These are phyloP conservation scores for Shinisaurus crocodilurus DNA, from an alignment of 2,113 vertebrate genomes.

Conservation along the genomic window DNA sequence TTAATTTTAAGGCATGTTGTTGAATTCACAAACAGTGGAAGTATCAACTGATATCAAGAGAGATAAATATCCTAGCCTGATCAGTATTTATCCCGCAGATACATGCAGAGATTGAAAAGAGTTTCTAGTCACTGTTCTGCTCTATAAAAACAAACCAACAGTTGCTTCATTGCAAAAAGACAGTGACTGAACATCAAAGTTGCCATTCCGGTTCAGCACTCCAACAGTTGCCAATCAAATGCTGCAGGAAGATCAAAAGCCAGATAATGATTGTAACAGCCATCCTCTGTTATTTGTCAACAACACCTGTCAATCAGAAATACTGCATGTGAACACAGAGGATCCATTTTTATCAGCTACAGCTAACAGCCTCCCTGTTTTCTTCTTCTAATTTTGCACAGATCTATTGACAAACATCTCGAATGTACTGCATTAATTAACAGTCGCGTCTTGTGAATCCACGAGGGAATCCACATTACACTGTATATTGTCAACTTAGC, in stretches of 20 bases:
- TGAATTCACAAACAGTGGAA: conserved; percentile 56
- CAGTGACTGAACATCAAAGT: neutral
- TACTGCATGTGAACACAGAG: neutral
- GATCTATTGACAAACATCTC: neutral
- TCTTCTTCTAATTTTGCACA: neutral
- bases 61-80: conserved; percentile 39
- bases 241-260: neutral
- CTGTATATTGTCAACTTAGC: too few relatives aligned
- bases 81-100: conserved; percentile 55
- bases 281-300: neutral
- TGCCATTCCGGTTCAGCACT: neutral
- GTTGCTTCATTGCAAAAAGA: neutral
- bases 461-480: too few relatives aligned
- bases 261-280: neutral
- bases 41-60: conserved; percentile 62
- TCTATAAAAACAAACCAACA: neutral
- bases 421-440: neutral
- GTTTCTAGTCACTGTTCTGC: conserved; percentile 52
- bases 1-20: conserved; percentile 65
- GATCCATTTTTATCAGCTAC: neutral
- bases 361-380: neutral
- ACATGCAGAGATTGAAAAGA: conserved; percentile 43
- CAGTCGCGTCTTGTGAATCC: neutral
- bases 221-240: neutral
- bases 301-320: neutral